Percentiles rank a stretch among this genome's conserved stretches.
These are phyloP conservation scores for Atherinomorus stipes DNA, from an alignment of 2,113 vertebrate species.

Conservation along the genomic window DNA sequence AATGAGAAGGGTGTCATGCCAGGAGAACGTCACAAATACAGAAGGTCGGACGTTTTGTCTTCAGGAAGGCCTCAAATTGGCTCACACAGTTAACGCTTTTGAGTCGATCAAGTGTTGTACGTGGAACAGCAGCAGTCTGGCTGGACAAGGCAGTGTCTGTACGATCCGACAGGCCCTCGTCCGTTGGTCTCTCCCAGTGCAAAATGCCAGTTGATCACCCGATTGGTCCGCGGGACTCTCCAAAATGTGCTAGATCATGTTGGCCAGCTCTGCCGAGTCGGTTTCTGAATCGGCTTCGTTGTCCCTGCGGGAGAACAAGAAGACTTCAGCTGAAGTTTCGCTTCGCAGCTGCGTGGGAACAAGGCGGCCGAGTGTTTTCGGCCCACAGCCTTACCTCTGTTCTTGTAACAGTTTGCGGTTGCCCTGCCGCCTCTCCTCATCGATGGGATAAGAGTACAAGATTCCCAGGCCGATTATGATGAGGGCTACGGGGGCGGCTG, in stretches of 20 bases:
- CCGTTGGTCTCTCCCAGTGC: slow-evolving; percentile 57
- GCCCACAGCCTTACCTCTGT: slow-evolving; percentile 80
- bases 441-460: slow-evolving; percentile 92
- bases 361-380: background rate
- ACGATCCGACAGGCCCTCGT: slow-evolving; percentile 24
- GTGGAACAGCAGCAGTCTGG: slow-evolving; percentile 42
- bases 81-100: slow-evolving; percentile 3
- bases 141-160: slow-evolving; percentile 45
- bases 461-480: slow-evolving; percentile 91
- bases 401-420: slow-evolving; percentile 93
- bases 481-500: slow-evolving; percentile 86
- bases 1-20: slow-evolving; percentile 16
- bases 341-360: background rate
- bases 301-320: slow-evolving; percentile 65
- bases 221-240: slow-evolving; percentile 26
- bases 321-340: slow-evolving; percentile 10
- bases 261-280: slow-evolving; percentile 68
- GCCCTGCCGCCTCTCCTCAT: slow-evolving; percentile 87
- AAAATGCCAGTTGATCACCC: slow-evolving; percentile 44
- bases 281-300: slow-evolving; percentile 77
- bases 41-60: background rate
- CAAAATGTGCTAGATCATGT: slow-evolving; percentile 54
- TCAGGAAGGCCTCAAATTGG: slow-evolving; percentile 25
- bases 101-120: background rate
- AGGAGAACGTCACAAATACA: background rate